Evolutionary conservation across 2,797 vertebrate genomes (phyloP).

Genomic region (Urocyon cinereoargenteus): DNA sequence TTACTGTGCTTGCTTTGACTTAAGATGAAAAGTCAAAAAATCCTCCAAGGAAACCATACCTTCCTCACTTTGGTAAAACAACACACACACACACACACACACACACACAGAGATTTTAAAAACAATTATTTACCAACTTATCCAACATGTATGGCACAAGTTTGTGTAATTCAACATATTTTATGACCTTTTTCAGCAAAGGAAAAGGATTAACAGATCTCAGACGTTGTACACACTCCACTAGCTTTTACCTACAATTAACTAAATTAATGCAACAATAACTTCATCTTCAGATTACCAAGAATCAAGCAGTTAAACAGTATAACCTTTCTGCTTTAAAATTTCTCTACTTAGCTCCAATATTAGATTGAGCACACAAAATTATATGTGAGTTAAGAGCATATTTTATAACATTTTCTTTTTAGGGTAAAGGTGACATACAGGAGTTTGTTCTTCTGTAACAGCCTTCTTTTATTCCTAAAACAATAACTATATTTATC

Average conservation of each 20-base stretch:
- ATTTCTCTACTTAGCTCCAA: not conserved
- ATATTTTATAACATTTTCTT: not conserved
- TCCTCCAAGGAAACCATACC: not conserved
- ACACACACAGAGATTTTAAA: not conserved
- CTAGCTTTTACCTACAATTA: not conserved
- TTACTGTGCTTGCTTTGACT: not conserved
- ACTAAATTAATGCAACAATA: not conserved
- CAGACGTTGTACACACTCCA: not conserved
- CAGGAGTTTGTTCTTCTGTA: not conserved
- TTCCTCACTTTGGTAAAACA: not conserved
- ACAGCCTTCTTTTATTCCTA: not conserved
- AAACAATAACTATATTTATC: conserved; percentile 10
- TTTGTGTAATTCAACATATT: not conserved
- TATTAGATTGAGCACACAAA: not conserved
- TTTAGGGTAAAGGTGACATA: not conserved
- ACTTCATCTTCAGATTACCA: not conserved
- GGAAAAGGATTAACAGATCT: not conserved
- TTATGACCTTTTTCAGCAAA: not conserved
- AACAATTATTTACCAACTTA: not conserved
- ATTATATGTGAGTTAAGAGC: not conserved
- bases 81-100: not conserved
- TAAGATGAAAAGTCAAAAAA: not conserved
- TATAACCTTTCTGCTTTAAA: not conserved
- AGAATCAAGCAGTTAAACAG: not conserved
- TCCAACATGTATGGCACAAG: not conserved